Base-by-base conservation (phyloP, 2,888 invertebrate species). In the Ornithoptera priamus region DNA sequence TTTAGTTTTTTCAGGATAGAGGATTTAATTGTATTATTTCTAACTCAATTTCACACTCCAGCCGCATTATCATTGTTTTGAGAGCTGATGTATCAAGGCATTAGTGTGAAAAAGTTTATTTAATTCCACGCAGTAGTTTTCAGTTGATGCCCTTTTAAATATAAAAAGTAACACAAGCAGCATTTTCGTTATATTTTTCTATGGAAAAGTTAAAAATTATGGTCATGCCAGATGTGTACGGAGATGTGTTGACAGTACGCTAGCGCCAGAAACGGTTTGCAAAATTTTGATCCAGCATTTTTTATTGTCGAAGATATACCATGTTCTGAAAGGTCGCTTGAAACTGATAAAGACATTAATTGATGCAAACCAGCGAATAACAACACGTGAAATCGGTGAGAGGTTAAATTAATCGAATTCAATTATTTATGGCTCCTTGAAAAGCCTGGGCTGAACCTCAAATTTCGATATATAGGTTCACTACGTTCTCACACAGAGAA, bases 1-100 rank as follows among this genome's bases (percentile, higher is more conserved):
- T 65, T 58, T 72, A 17, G 50, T 50, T 12, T 50, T 57, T 57
- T 20, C 17, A 2, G 10, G 50, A 50, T 4, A 50, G 50, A 50
- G 17, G 17, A 50, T 50, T 50, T 17, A 50, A 50, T 50, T 50
- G 50, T 50, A 17, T 17, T 50, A 15, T 12, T 15, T 50, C 39
- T 12, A 15, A 50, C 17, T 15, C 17, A 18, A 50, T 17, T 50
- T 50, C 46, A 50, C 18, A 50, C 17, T 50, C 17, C 1, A 57
- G 22, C 20, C 20, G 22, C 10, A 57, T 57, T 20, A 57, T 57
- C 18, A 18, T 56, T 56, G 18, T n/a, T 56, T 56, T 20, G 20
- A 46, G 46, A 50, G 50, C 50, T 18, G 17, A 50, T 50, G 17
- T 50, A 50, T 18, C 50, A 50, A 50, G 18, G 50, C 50, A 15